Evolutionary conservation across 2,888 invertebrate genomes (phyloP).

Genomic region (Lathronympha strigana): DNA sequence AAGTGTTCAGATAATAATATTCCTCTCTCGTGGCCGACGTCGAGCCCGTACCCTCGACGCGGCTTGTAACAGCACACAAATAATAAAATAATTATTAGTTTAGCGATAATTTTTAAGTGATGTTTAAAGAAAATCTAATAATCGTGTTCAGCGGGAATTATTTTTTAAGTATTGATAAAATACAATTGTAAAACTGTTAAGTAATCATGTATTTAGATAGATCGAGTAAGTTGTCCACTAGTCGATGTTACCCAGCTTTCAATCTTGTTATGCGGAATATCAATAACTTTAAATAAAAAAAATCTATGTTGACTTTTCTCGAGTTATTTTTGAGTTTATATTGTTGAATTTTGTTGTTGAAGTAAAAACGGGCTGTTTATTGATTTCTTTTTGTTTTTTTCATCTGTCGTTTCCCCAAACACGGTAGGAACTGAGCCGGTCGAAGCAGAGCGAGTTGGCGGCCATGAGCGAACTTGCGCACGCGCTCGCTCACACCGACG

Average conservation of each 20-base stretch:
- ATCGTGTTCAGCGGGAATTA: slow-evolving; percentile 82
- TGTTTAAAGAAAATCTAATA: slow-evolving; percentile 71
- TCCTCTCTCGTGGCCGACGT: slow-evolving; percentile 66
- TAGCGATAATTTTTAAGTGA: slow-evolving; percentile 78
- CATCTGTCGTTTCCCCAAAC: slow-evolving; percentile 63
- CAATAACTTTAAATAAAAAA: slow-evolving; percentile 63
- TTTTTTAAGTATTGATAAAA: slow-evolving; percentile 77
- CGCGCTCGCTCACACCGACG: slow-evolving; percentile 67
- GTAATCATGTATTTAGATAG: slow-evolving; percentile 80
- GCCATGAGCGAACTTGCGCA: slow-evolving; percentile 68
- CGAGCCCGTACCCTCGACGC: slow-evolving; percentile 54
- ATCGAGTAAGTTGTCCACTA: slow-evolving; percentile 79
- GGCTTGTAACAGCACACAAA: slow-evolving; percentile 69
- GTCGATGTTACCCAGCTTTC: slow-evolving; percentile 79
- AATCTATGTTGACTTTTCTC: slow-evolving; percentile 72
- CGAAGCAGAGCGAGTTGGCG: slow-evolving; percentile 70
- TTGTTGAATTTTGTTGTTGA: slow-evolving; percentile 74
- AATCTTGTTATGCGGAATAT: slow-evolving; percentile 76
- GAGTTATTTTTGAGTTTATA: slow-evolving; percentile 73
- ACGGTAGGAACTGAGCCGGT: slow-evolving; percentile 71
- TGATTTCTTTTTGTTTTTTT: slow-evolving; percentile 64
- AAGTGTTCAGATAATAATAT: slow-evolving; percentile 78
- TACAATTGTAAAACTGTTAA: slow-evolving; percentile 80
- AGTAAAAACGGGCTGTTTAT: slow-evolving; percentile 65
- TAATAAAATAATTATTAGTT: slow-evolving; percentile 78